Conservation (phyloP, 2,797 vertebrate species). For the Anguilla anguilla region DNA sequence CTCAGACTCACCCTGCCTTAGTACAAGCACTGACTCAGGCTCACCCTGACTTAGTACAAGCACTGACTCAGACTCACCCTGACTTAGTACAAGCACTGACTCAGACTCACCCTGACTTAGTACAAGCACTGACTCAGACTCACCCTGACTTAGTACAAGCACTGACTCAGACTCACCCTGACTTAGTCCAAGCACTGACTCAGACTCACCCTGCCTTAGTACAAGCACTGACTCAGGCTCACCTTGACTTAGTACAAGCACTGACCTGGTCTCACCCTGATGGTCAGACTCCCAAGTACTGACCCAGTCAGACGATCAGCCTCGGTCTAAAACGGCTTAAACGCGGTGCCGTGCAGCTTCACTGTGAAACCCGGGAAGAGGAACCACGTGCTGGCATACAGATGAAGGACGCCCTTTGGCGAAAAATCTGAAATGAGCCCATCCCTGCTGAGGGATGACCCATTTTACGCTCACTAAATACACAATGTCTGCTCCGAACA, state of each 20-base stretch:
- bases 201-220: not conserved
- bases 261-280: not conserved
- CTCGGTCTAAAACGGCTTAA: not conserved
- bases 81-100: too few relatives aligned
- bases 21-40: too few relatives aligned
- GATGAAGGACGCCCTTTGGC: not conserved
- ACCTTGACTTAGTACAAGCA: too few relatives aligned
- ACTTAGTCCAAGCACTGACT: too few relatives aligned
- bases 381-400: not conserved
- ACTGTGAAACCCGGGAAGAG: not conserved
- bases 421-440: not conserved
- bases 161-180: too few relatives aligned
- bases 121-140: too few relatives aligned
- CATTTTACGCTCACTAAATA: conserved; percentile 8
- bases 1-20: too few relatives aligned
- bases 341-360: not conserved
- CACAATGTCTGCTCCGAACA: not conserved
- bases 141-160: too few relatives aligned
- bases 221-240: not conserved
- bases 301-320: not conserved
- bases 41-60: too few relatives aligned
- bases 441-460: not conserved
- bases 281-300: not conserved
- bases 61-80: too few relatives aligned
- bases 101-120: too few relatives aligned